A percentile compares a stretch with the other conserved stretches of the same genome.
These are phyloP conservation scores for Coelopa pilipes DNA, from an alignment of 2,888 invertebrate genomes.

Conservation along the genomic window DNA sequence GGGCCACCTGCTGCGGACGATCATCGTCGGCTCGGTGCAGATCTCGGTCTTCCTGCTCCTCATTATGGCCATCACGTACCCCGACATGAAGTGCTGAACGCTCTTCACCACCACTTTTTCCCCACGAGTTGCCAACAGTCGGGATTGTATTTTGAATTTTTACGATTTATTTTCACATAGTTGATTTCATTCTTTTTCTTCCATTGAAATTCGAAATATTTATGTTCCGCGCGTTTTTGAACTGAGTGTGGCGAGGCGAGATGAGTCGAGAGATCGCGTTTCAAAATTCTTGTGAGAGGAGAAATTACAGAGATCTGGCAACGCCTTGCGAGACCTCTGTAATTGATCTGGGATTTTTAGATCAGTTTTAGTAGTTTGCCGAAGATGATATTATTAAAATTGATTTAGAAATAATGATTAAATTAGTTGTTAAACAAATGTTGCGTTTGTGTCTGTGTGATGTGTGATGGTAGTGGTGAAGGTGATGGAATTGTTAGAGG, in stretches of 20 bases:
- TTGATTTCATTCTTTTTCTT: conserved; percentile 4
- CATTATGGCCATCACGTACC: conserved; percentile 59
- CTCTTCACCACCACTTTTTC: background rate
- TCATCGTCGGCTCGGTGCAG: conserved; percentile 56
- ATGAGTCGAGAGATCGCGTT: no score
- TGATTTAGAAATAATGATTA: conserved; percentile 22
- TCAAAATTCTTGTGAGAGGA: conserved; percentile 9
- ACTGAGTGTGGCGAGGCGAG: no score
- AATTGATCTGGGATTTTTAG: conserved; percentile 40
- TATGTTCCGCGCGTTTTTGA: no score
- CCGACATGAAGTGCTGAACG: conserved; percentile 53
- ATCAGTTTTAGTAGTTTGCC: conserved; percentile 33
- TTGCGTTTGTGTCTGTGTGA: no score
- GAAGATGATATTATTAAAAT: conserved; percentile 28
- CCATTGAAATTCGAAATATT: conserved; percentile 22
- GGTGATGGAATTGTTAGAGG: no score
- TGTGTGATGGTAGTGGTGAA: no score
- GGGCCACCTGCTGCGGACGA: conserved; percentile 49
- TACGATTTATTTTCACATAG: no score
- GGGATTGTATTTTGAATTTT: background rate
- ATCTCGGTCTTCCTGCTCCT: conserved; percentile 55
- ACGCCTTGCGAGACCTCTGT: conserved; percentile 39
- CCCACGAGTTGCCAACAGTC: background rate
- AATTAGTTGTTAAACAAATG: background rate
- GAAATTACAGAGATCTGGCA: conserved; percentile 46